A percentile compares a stretch with the other conserved stretches of the same genome.
Evolutionary conservation across 2,888 invertebrate genomes (phyloP).

Genomic region (Tachystola acroxantha): DNA sequence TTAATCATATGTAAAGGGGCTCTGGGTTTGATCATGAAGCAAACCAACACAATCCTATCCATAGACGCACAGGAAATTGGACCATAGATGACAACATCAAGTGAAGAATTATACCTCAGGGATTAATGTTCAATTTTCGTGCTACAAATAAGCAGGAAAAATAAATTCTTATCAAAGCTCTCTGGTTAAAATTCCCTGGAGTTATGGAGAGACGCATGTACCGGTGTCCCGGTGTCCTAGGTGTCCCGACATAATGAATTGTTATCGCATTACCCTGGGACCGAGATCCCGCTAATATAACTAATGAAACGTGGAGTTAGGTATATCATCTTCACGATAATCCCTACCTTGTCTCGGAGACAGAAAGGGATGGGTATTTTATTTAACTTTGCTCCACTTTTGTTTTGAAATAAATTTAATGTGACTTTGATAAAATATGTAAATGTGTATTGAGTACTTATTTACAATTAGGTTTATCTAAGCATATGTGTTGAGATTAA

Average conservation of each 20-base stretch:
- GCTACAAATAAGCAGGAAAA: slow-evolving; percentile 4
- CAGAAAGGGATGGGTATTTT: too few relatives aligned
- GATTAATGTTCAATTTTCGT: not conserved
- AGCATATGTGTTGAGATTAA: too few relatives aligned
- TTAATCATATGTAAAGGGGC: too few relatives aligned
- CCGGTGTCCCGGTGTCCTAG: slow-evolving; percentile 6
- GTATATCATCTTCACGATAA: slow-evolving; percentile 34
- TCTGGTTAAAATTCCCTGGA: slow-evolving; percentile 19
- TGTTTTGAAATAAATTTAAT: too few relatives aligned
- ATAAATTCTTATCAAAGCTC: slow-evolving; percentile 25
- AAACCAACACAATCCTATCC: too few relatives aligned
- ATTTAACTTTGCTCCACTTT: not conserved
- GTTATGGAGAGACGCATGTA: slow-evolving; percentile 28
- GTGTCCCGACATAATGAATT: slow-evolving; percentile 41
- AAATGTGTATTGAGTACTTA: too few relatives aligned
- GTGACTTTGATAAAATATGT: too few relatives aligned
- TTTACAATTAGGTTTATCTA: too few relatives aligned
- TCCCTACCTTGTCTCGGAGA: slow-evolving; percentile 20
- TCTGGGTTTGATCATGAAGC: too few relatives aligned
- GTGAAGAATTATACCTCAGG: not conserved
- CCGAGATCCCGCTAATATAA: slow-evolving; percentile 34
- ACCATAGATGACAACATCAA: too few relatives aligned
- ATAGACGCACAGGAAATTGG: too few relatives aligned
- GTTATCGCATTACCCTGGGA: slow-evolving; percentile 42
- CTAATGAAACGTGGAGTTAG: slow-evolving; percentile 43